Base-by-base conservation (phyloP, 2,888 invertebrate genomes). In the Alcis repandata region DNA sequence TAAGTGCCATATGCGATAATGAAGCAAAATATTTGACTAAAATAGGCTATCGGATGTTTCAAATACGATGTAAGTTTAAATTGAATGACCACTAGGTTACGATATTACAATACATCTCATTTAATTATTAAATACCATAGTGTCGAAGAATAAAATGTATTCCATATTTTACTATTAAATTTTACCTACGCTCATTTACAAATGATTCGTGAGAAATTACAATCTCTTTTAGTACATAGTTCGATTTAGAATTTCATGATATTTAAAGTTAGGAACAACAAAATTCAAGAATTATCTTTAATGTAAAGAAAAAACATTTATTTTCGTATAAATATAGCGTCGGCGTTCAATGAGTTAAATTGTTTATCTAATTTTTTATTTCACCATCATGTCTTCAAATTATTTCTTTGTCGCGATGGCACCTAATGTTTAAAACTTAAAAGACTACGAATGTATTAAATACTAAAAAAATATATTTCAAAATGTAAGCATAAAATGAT, bases 341-440 rank as follows among this genome's bases (percentile, higher is more conserved):
- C 27, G 20, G 13, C 4, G 17, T n/a, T 10, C 3, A 1, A 17
- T 19, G 13, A 59, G 15, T 20, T 52, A 41, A 41, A 40, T 33
- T 51, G n/a, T n/a, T n/a, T 11, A 8, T 43, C 41, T 22, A 43
- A 27, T 10, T 3, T 17, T 13, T 4, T n/a, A 54, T 17, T 43
- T 43, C 36, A 49, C 57, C 41, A 45, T 51, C 7, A 20, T 36
- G 33, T 51, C 20, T 10, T 15, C 32, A n/a, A 51, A 6, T 45
- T 45, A 20, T 19, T 2, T 8, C 22, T 52, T 27, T 38, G 32
- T 49, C n/a, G 0, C 13, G 63, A 68, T 68, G 67, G 68, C 69
- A 69, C 60, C 67, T 7, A 51, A 64, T 51, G 20, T 7, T 36
- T 57, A 36, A 41, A 38, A 54, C 53, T 38, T n/a, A 49, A 48